Conservation (phyloP, 2,888 invertebrate species). For the Hypselothyrea guttata region DNA sequence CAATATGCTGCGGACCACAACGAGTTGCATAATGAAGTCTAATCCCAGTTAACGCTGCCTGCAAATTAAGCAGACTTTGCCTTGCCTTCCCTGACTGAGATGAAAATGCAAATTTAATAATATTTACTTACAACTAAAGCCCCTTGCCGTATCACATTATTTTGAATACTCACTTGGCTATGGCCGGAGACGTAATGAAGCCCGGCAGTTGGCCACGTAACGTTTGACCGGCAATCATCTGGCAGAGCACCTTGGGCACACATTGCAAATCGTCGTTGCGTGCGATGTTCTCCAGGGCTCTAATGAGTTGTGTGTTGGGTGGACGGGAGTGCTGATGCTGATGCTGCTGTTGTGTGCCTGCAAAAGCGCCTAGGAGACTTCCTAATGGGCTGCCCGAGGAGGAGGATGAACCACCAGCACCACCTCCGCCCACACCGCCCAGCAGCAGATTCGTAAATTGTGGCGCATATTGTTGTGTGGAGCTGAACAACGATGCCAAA, state of each 20-base stretch:
- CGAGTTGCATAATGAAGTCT: conserved; percentile 70
- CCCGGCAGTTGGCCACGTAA: conserved; percentile 80
- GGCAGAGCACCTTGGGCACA: conserved; percentile 90
- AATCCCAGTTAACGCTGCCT: conserved; percentile 66
- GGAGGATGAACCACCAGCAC: conserved; percentile 18
- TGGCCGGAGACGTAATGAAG: conserved; percentile 81
- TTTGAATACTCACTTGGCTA: conserved; percentile 79
- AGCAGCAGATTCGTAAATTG: conserved; percentile 80
- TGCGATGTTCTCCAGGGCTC: conserved; percentile 85
- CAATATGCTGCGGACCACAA: conserved; percentile 52
- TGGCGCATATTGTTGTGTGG: conserved; percentile 79
- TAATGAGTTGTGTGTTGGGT: conserved; percentile 80
- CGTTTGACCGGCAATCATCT: conserved; percentile 85
- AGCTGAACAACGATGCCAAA: conserved; percentile 68
- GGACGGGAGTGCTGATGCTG: conserved; percentile 54
- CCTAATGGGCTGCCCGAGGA: conserved; percentile 70
- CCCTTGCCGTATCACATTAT: conserved; percentile 26
- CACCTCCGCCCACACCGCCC: conserved; percentile 48
- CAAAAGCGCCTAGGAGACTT: conserved; percentile 78
- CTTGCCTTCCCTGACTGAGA: conserved; percentile 3
- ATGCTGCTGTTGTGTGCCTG: conserved; percentile 46
- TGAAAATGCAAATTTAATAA: conserved; percentile 72
- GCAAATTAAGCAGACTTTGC: conserved; percentile 3
- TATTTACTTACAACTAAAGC: conserved; percentile 72
- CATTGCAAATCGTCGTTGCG: conserved; percentile 90